Evolutionary conservation across 2,888 invertebrate species (phyloP), one percentile per base, ranked within the genome.

Genomic region (Cheilosia vulpina): DNA sequence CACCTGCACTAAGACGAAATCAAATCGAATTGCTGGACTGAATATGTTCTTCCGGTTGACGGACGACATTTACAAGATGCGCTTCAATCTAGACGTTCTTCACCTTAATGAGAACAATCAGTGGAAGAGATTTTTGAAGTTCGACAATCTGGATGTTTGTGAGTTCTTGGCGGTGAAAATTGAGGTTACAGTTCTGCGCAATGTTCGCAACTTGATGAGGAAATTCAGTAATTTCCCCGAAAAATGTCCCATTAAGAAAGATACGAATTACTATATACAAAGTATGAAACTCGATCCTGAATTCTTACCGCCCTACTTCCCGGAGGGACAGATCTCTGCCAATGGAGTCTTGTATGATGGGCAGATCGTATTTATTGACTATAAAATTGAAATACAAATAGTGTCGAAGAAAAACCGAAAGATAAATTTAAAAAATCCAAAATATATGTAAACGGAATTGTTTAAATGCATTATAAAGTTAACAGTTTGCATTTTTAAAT

Each of bases 161-260:
- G 82, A 77, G 53, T 82, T 82, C 34, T 27, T 82, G 13, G 41
- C 82, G 1, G 82, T 60, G 5, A 66, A 71, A 31, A 72, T 72
- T 9, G 31, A 60, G 2, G 77, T 71, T 4, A 71, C 77, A 15
- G 24, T 82, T 13, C 21, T 82, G 13, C 27, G 71, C 2, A 71
- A 72, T 15, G 47, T 27, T 19, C 71, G 82, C 2, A 82, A 72
- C 66, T 17, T 77, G 5, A 82, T 52, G 24, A 24, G 5, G 3
- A 52, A 15, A 52, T 24, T 21, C 0, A 52, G 52, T 15, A 52
- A 52, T 19, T 11, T 52, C 6, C 52, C 52, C 7, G 24, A 24
- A 1, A 5, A 13, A 24, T 52, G 52, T 5, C 52, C 52, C 13
- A 11, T 52, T 13, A 24, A 15, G 11, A 52, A 52, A 15, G 52